Base-by-base conservation (phyloP, 2,797 vertebrate genomes). In the Clamator glandarius region DNA sequence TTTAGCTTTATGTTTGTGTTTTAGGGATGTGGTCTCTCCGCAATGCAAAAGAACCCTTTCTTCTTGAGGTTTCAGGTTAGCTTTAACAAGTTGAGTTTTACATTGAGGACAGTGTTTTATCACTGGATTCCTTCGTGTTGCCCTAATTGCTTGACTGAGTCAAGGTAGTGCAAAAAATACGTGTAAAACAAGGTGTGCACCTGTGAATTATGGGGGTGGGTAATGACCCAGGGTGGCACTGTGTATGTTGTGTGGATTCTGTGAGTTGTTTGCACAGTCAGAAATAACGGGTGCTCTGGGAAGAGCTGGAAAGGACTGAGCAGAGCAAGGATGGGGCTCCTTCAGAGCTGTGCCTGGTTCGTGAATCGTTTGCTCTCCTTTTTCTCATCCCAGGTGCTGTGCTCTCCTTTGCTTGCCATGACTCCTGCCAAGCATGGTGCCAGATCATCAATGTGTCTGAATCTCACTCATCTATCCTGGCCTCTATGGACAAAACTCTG, bases 401-500 rank as follows among this genome's bases (percentile, higher is more conserved):
- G 66, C 89, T 98, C 9, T 94, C 97, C 77, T 69, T 98, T 39
- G 13, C 92, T 55, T 98, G 97, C 61, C 23, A 18, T 1, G 95
- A 96, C 87, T 93, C 85, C 33, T 96, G 95, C 52, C 93, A 92
- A 66, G 96, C 97, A 10, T 97, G 96, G 95, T 98, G 98, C 93
- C 96, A 96, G 84, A 97, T 98, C 84, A 97, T 96, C 80, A 97
- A 96, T 0, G n/a, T 97, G 41, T 97, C 97, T 15, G 83, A 96
- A 68, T 67, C 83, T 11, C 46, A 0, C 52, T 64, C 85, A 35
- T 55, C 91, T 67, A 92, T 96, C 48, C 50, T 95, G 4, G 3
- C 84, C 58, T 57, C 90, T 55, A 29, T 50, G 15, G 76, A 95
- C 0, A 57, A 51, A 61, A 83, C 87, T 81, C 80, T 91, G 75